Conservation (phyloP, 2,797 vertebrate species). For the Microtus californicus region DNA sequence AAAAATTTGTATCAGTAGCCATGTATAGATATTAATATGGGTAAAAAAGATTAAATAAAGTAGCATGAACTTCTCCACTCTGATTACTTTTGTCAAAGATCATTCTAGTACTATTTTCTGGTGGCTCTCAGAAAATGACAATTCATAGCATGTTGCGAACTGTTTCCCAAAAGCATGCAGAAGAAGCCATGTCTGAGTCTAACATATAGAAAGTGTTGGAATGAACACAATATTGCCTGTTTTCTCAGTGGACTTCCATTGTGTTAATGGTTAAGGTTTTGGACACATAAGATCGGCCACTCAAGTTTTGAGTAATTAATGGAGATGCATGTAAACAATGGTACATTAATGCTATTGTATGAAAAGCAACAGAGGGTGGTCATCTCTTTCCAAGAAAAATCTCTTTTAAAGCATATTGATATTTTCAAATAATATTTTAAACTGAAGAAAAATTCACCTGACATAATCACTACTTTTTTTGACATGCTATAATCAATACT, state of each 20-base stretch:
- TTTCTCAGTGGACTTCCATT: not conserved
- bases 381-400: not conserved
- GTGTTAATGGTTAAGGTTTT: not conserved
- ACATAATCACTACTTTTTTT: not conserved
- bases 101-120: not conserved
- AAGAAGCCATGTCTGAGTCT: not conserved
- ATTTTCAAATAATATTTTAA: not conserved
- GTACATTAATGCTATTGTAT: not conserved
- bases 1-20: not conserved
- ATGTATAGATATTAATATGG: not conserved
- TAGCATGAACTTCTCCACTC: not conserved
- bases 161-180: not conserved
- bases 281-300: constrained; percentile 1
- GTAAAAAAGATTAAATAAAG: not conserved
- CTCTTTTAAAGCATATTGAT: not conserved
- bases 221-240: not conserved
- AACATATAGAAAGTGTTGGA: not conserved
- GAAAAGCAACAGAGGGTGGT: not conserved
- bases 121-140: not conserved
- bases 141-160: not conserved
- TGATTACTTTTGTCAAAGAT: not conserved
- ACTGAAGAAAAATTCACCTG: not conserved
- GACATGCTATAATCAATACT: not conserved
- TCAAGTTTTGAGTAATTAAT: constrained; percentile 43
- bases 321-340: not conserved